Evolutionary conservation across 2,888 invertebrate species (phyloP), one percentile per base, ranked within the genome.

Genomic region (Beris chalybata): DNA sequence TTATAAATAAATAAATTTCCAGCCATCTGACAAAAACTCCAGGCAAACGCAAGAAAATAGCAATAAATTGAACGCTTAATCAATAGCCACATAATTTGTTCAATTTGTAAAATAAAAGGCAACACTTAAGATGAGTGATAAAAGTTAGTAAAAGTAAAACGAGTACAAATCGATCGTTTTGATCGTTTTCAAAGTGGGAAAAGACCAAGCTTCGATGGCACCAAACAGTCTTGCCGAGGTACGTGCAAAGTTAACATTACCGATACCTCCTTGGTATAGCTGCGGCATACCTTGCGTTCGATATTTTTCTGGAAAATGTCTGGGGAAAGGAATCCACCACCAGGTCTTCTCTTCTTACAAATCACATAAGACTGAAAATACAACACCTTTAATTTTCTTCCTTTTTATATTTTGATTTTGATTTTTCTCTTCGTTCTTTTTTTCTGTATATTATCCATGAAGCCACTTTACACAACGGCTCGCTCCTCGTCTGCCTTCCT

Each of bases 31-130:
- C 61, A 61, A 50, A 12, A 31, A 61, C 50, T 22, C 50, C 52
- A 38, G 6, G 11, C 38, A 15, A 43, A 54, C 54, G 54, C 54
- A 45, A 54, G 38, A 58, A 61, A 69, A 71, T 66, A 53, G 72
- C 72, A 71, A 73, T 73, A 74, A 73, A 72, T 73, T 73, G 72
- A 72, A 72, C 73, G 72, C 72, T 71, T 73, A 74, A 83, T 83
- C 76, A 83, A 76, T 83, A 83, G 81, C 74, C 77, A 83, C 83
- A 83, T 84, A 83, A 83, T 82, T 77, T 78, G 82, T 83, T 81
- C 80, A 82, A 82, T 82, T 82, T 81, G 82, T 81, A 79, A 74
- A 74, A 74, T 75, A 75, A 72, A 72, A 72, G 74, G 77, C 81
- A 81, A 83, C 83, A 78, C 79, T 80, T 80, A 73, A 72, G 72